Conservation (phyloP, 2,888 invertebrate species). For the Agrilus mali region DNA sequence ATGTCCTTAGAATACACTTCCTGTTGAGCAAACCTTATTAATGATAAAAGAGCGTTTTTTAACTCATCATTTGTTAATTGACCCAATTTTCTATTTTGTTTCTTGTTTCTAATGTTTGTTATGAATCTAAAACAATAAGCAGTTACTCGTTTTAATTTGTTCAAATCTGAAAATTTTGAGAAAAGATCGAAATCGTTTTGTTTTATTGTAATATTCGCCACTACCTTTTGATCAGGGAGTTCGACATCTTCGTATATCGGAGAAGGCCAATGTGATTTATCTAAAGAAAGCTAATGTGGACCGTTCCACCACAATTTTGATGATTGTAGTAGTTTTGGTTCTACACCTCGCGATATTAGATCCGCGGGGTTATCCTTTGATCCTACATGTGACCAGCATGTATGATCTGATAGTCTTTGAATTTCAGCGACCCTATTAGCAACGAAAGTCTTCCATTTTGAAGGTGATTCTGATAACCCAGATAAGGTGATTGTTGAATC, state of each 20-base stretch:
- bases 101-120: not conserved
- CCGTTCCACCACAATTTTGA: constrained; percentile 5
- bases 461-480: constrained; percentile 14
- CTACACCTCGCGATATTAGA: constrained; percentile 7
- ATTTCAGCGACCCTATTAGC: constrained; percentile 12
- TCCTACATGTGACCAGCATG: constrained; percentile 7
- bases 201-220: not conserved
- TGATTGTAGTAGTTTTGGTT: not conserved
- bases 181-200: not conserved
- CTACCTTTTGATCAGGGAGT: not conserved
- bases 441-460: constrained; percentile 15
- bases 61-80: too few species aligned
- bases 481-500: constrained; percentile 20
- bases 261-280: too few species aligned
- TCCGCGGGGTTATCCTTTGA: constrained; percentile 8
- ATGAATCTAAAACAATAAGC: constrained; percentile 5
- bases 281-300: not conserved
- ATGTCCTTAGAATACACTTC: not conserved
- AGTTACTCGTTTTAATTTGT: constrained; percentile 5
- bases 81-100: too few species aligned
- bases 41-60: too few species aligned
- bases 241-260: too few species aligned
- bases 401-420: constrained; percentile 1
- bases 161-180: not conserved
- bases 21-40: too few species aligned